Percentiles rank a stretch among this genome's conserved stretches.
Evolutionary conservation across 2,888 invertebrate genomes (phyloP).

Genomic region (Eupithecia dodoneata): DNA sequence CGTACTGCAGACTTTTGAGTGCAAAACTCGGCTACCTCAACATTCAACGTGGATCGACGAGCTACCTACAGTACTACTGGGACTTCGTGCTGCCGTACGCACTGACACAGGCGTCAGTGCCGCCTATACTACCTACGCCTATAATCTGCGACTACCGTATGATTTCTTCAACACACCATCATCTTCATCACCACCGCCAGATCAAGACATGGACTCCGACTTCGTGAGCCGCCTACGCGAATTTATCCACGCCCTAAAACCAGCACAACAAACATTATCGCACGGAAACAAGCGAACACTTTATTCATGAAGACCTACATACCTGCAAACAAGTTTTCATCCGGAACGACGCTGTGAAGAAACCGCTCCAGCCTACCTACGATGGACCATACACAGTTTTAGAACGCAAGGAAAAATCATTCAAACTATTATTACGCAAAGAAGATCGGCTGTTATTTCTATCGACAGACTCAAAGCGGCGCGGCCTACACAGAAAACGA

Average conservation of each 20-base stretch:
- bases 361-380: conserved; percentile 2
- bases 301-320: too few relatives aligned
- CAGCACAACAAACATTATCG: too few relatives aligned
- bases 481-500: neutral
- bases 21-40: neutral
- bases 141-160: too few relatives aligned
- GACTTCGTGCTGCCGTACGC: neutral
- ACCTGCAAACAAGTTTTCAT: neutral
- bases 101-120: too few relatives aligned
- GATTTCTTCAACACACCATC: too few relatives aligned
- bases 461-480: conserved; percentile 6
- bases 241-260: too few relatives aligned
- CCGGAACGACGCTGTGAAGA: neutral
- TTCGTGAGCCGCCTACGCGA: too few relatives aligned
- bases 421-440: neutral
- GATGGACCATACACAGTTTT: neutral
- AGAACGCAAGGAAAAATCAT: neutral
- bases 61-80: conserved; percentile 14
- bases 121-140: too few relatives aligned
- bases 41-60: conserved; percentile 16
- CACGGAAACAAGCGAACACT: too few relatives aligned
- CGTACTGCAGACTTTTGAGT: too few relatives aligned
- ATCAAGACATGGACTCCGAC: too few relatives aligned
- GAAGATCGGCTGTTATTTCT: neutral
- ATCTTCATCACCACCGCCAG: too few relatives aligned